Evolutionary conservation across 2,113 vertebrate genomes (phyloP), one percentile per base, ranked within the genome.

Genomic region (Peromyscus polionotus): DNA sequence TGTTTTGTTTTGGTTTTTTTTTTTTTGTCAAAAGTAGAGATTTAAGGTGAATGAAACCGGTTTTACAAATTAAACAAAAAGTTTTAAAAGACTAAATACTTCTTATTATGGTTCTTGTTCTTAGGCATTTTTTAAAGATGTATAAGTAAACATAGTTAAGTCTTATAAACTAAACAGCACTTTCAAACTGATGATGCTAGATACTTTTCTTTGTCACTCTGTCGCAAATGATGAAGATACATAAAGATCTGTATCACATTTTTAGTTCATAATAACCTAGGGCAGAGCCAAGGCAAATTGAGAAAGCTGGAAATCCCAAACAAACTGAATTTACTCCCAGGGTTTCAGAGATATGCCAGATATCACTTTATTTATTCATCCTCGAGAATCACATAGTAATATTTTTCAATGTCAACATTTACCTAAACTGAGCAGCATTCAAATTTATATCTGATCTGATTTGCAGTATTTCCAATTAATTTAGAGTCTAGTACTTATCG

Each of bases 381-480:
- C 33, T 88, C 48, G 92, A 59, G 36, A 3, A 97, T 94, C 94
- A n/a, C 48, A 90, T 89, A 73, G 59, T 73, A 65, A 57, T 86
- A 76, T 80, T 91, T 91, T 77, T 9, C 7, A 51, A 22, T 79
- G 8, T 97, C 68, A 91, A 51, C 54, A 54, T 90, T 80, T 90
- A 67, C 87, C 28, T 67, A 67, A 92, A 65, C 51, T 51, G 51
- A 51, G 6, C 24, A 11, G 0, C 9, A 65, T 65, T 14, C 65
- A 67, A 67, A 67, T 67, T 67, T 31, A 33, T 67, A 33, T 22
- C 3, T 81, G 70, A 94, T 95, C 0, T 2, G 17, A 86, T 88
- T 95, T 48, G 5, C 73, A 88, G 91, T 87, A 93, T 92, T 93
- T 92, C 73, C 90, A 67, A 67, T 63, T 73, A 63, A 90, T 95